Evolutionary conservation across 2,797 vertebrate species (phyloP), one percentile per base, ranked within the genome.

Genomic region (Etheostoma nigrum): DNA sequence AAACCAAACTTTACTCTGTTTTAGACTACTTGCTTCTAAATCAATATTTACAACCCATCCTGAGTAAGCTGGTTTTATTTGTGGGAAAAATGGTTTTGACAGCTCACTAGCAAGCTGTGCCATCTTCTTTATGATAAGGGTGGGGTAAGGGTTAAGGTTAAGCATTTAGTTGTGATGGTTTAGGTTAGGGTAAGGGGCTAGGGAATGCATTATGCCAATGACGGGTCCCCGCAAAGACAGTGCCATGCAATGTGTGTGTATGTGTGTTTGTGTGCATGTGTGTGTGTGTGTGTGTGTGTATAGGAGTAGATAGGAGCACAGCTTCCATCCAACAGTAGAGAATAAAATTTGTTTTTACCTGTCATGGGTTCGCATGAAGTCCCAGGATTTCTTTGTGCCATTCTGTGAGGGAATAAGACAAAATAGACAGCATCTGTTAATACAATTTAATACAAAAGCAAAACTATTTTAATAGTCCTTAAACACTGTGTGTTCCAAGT

Each of bases 331-430:
- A 51, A 47, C 12, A 36, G n/a, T 5, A 12, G 14, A 54, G 48
- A 75, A 59, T 19, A 12, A 65, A 74, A 45, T 6, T 19, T 25
- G 4, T 45, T 76, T 48, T 95, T 95, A 97, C 97, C 97, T 97
- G 95, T 98, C 97, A 86, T 97, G 96, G 23, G 96, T 96, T 91
- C 94, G 94, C 97, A 98, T 97, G 92, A 96, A 98, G 92, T 98
- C 97, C 97, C 97, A 98, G 81, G 90, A 94, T 91, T 97, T 98
- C 94, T 96, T 96, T 75, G 94, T 93, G 81, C 96, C 97, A 85
- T 97, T 97, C 97, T 98, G 91, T 36, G 40, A 91, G 91, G n/a
- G 79, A 88, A 86, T 2, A 70, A 83, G n/a, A 89, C 48, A 51
- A 81, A 77, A 86, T 6, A 55, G 71, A 81, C 13, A 67, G 11